Base-by-base conservation (phyloP, 2,888 invertebrate species). In the Apamea sordens region DNA sequence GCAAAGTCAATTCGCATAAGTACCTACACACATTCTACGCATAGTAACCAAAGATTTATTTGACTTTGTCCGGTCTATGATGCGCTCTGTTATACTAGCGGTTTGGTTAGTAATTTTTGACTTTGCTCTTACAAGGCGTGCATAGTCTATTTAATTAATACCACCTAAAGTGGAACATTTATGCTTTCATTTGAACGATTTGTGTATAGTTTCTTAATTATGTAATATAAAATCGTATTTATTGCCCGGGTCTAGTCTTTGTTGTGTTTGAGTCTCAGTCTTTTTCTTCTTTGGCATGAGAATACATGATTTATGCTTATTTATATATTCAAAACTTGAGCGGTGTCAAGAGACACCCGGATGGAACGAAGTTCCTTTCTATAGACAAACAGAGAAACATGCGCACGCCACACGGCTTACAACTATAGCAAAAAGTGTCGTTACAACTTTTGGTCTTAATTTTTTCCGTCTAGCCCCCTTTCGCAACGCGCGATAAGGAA, bases 41-140 rank as follows among this genome's bases (percentile, higher is more conserved):
- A n/a, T 47, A 36, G 5, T 65, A 67, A 56, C 32, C 24, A 75
- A 75, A 47, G 1, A 65, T 74, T 64, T 56, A 47, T 65, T 65
- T 50, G 28, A 41, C 32, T 65, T 75, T 50, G 24, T 59, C 21
- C 28, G 64, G 2, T 28, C 50, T 47, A 47, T 47, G 24, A 56
- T 28, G 10, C 0, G 4, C 21, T 36, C 11, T 63, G 21, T 8
- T 28, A 59, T 50, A 80, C 32, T 53, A 50, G n/a, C n/a, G 32
- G 44, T n/a, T 47, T n/a, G 13, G 6, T 50, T 56, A 80, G 18
- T 44, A 32, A 1, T 41, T 5, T 28, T 2, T 56, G 80, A 63
- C 10, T 77, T 69, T 56, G 3, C 3, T 69, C 13, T 79, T 18
- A 24, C 8, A 80, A 74, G 24, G 13, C n/a, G n/a, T 21, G n/a